A percentile compares a stretch with the other conserved stretches of the same genome.
These are phyloP conservation scores for Cheirogaleus medius DNA, from an alignment of 2,113 vertebrate genomes.

Conservation along the genomic window DNA sequence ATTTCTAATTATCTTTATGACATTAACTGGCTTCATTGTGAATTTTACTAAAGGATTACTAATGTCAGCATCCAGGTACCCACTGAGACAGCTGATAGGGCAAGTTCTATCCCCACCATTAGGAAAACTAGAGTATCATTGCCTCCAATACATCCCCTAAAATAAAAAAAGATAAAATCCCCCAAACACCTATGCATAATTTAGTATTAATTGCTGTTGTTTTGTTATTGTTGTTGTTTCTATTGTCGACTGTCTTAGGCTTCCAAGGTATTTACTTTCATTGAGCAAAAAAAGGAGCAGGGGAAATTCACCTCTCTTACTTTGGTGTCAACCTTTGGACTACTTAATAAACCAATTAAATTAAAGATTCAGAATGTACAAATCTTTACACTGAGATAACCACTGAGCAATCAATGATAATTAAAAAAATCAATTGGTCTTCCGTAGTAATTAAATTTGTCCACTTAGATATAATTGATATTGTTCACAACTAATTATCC, in stretches of 20 bases:
- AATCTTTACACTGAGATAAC: constrained; percentile 83
- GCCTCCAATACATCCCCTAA: constrained; percentile 31
- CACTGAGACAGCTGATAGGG: neutral
- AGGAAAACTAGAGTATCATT: neutral
- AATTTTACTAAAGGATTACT: constrained; percentile 24
- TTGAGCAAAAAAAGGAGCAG: constrained; percentile 53
- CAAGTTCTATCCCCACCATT: neutral
- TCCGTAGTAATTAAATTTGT: constrained; percentile 87
- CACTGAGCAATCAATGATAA: constrained; percentile 84
- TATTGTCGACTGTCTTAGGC: constrained; percentile 11
- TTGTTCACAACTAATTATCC: constrained; percentile 84
- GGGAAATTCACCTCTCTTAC: constrained; percentile 54
- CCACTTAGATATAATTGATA: constrained; percentile 88
- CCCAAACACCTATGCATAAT: neutral
- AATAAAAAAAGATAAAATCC: constrained; percentile 9
- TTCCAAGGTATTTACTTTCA: constrained; percentile 45
- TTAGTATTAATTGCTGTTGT: neutral
- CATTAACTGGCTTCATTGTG: neutral
- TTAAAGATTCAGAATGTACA: constrained; percentile 82
- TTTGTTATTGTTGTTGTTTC: neutral
- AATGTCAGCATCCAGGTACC: neutral
- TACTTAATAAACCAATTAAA: constrained; percentile 85
- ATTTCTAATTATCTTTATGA: neutral
- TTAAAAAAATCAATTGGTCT: constrained; percentile 87
- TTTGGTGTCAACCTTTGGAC: constrained; percentile 77